Evolutionary conservation across 2,113 vertebrate genomes (phyloP).

Genomic region (Trichechus manatus): DNA sequence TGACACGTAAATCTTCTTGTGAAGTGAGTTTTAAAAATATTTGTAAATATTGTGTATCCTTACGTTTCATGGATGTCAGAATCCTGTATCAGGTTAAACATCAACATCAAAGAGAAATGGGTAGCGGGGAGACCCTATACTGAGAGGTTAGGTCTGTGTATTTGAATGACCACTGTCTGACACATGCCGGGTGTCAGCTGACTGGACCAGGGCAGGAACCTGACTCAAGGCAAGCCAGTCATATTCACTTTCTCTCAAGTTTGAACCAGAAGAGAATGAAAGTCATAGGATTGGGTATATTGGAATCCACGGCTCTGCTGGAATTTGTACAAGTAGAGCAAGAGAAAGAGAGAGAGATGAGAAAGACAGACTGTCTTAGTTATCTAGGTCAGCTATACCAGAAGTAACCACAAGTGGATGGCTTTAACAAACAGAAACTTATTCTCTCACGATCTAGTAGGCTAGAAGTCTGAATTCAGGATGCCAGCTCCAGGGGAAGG

Average conservation of each 20-base stretch:
- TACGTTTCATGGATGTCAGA: not conserved
- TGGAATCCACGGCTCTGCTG: not conserved
- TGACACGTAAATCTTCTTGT: not conserved
- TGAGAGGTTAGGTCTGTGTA: not conserved
- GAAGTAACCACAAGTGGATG: no score
- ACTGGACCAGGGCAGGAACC: not conserved
- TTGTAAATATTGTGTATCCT: not conserved
- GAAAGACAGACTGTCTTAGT: no score
- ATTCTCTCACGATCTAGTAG: no score
- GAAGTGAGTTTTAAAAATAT: not conserved
- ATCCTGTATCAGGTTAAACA: not conserved
- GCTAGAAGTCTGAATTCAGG: no score
- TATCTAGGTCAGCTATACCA: no score
- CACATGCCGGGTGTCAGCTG: not conserved
- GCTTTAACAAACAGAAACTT: no score
- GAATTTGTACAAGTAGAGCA: not conserved
- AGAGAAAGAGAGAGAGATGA: not conserved
- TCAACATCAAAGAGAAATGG: not conserved
- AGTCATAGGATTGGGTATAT: not conserved
- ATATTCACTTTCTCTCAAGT: not conserved
- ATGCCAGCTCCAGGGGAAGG: no score
- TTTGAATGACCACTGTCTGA: no score
- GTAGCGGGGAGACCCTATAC: rapidly evolving
- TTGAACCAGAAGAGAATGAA: not conserved
- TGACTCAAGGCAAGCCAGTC: no score